phyloP scores from a whole-genome alignment of 2,888 invertebrate species.

The Myathropa florea region DNA sequence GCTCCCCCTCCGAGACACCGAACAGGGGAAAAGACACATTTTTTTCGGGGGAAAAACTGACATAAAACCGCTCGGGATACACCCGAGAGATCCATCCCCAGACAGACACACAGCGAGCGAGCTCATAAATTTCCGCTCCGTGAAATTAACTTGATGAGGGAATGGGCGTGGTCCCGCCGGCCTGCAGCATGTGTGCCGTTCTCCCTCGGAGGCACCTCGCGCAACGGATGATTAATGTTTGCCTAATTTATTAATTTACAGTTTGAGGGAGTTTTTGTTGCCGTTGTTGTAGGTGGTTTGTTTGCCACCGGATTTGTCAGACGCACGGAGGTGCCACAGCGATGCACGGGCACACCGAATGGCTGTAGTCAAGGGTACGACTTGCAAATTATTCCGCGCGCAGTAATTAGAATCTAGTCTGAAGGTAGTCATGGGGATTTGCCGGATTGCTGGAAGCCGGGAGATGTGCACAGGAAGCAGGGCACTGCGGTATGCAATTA shows the following conservation, averaged over 20 bases:
- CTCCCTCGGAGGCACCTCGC: neutral
- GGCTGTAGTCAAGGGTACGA: slow-evolving; percentile 8
- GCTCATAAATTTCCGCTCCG: slow-evolving; percentile 41
- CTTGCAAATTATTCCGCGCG: slow-evolving; percentile 44
- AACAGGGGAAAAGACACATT: neutral
- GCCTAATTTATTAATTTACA: slow-evolving; percentile 69
- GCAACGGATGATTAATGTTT: slow-evolving; percentile 64
- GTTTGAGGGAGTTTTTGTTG: slow-evolving; percentile 50
- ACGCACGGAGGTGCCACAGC: neutral
- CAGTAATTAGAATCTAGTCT: slow-evolving; percentile 56
- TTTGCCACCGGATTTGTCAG: slow-evolving; percentile 58
- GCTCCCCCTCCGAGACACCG: neutral
- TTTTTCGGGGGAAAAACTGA: slow-evolving; percentile 29
- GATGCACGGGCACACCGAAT: neutral
- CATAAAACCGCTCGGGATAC: slow-evolving; percentile 34
- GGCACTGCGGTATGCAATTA: slow-evolving; percentile 45
- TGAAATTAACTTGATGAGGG: slow-evolving; percentile 63
- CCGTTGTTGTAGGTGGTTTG: slow-evolving; percentile 64
- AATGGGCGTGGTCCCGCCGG: slow-evolving; percentile 43
- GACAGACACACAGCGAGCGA: neutral
- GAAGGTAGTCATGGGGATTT: slow-evolving; percentile 41
- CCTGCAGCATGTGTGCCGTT: slow-evolving; percentile 16
- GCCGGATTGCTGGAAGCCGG: neutral
- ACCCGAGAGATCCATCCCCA: neutral
- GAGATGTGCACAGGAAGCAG: too few species aligned